phyloP scores from a whole-genome alignment of 2,113 vertebrate species.

The Perognathus longimembris region DNA sequence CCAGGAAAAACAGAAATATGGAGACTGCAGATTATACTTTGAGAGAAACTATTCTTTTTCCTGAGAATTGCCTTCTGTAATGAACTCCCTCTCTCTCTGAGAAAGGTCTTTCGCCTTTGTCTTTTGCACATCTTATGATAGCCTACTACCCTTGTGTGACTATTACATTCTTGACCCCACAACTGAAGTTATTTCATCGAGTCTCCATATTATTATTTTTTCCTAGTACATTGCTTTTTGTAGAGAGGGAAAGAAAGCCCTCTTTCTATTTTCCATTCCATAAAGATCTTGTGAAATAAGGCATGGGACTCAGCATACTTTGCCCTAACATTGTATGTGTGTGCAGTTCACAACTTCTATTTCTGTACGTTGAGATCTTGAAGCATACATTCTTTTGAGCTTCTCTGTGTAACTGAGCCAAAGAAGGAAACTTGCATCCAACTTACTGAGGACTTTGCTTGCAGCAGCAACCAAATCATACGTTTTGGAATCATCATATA shows the following conservation, averaged over 20 bases:
- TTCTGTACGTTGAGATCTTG: not conserved
- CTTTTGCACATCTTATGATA: not conserved
- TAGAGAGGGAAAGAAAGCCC: not conserved
- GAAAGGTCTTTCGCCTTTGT: not conserved
- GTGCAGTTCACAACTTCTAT: not conserved
- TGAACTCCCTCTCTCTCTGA: too few species aligned
- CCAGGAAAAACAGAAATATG: not conserved
- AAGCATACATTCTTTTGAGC: not conserved
- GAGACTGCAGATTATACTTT: not conserved
- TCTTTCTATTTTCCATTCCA: not conserved
- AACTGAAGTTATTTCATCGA: not conserved
- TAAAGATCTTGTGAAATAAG: not conserved
- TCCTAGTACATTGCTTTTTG: not conserved
- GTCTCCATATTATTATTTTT: not conserved
- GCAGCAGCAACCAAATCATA: constrained; percentile 98
- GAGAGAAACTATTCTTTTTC: not conserved
- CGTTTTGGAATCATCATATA: constrained; percentile 98
- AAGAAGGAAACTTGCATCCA: not conserved
- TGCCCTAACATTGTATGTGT: not conserved
- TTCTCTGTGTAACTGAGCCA: not conserved
- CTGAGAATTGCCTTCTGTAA: too few species aligned
- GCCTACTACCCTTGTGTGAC: not conserved
- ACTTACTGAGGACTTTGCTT: constrained; percentile 99
- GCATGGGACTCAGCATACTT: not conserved
- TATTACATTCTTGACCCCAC: not conserved